Percentiles rank a stretch among this genome's conserved stretches.
phyloP scores from a whole-genome alignment of 1,140 invertebrate species.

The Yoshiicerus persimilis region DNA sequence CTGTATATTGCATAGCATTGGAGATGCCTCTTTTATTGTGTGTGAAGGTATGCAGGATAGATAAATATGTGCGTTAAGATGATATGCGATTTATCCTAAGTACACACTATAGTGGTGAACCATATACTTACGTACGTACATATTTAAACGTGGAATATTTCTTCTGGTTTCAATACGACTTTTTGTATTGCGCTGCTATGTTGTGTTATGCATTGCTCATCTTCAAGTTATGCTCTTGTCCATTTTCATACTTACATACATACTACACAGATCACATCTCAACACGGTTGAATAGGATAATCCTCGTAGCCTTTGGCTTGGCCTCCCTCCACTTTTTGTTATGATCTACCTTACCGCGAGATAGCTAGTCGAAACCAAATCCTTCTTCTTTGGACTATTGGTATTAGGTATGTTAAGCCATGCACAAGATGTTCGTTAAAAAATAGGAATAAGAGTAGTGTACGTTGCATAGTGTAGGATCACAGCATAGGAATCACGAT shows the following conservation, averaged over 20 bases:
- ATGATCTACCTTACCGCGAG: background rate
- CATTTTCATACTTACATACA: background rate
- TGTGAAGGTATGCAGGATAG: background rate
- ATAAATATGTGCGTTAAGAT: background rate
- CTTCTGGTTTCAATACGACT: background rate
- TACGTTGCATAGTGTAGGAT: background rate
- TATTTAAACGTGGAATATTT: background rate
- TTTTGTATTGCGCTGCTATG: background rate
- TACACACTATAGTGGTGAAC: background rate
- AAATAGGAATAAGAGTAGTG: background rate
- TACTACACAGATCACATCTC: background rate
- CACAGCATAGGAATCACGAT: background rate
- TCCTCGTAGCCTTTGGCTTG: conserved; percentile 15
- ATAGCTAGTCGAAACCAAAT: background rate
- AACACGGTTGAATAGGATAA: background rate
- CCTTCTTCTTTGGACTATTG: background rate
- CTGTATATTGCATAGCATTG: background rate
- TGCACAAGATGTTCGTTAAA: background rate
- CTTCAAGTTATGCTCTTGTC: background rate
- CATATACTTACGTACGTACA: background rate
- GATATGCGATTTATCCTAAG: background rate
- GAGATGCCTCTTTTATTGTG: background rate
- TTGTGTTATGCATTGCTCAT: background rate
- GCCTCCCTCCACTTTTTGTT: background rate
- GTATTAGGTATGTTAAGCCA: background rate